Evolutionary conservation across 1,140 invertebrate species (phyloP).

Genomic region (Potamilus streckersoni): DNA sequence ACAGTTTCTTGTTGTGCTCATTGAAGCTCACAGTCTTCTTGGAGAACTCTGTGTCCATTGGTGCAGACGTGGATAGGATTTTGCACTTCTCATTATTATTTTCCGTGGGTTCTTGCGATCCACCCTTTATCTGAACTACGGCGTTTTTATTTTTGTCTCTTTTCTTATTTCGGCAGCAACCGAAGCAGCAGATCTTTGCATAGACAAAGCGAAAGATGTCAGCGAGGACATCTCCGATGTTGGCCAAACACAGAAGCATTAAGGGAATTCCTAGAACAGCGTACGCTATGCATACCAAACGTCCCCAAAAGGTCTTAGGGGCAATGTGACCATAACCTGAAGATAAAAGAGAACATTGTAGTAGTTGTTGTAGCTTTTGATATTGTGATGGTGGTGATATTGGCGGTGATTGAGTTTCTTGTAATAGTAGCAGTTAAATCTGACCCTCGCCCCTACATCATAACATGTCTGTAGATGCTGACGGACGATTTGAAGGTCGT

Average conservation of each 20-base stretch:
- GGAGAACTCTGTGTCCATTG: slow-evolving; percentile 91
- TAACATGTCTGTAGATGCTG: no score
- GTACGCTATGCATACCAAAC: slow-evolving; percentile 94
- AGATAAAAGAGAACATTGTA: background rate
- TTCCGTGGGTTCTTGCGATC: slow-evolving; percentile 34
- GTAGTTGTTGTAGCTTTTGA: no score
- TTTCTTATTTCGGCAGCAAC: slow-evolving; percentile 54
- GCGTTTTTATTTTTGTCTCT: slow-evolving; percentile 29
- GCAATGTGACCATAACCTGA: slow-evolving; percentile 95
- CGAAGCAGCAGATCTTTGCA: slow-evolving; percentile 86
- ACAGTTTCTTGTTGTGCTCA: no score
- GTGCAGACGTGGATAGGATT: slow-evolving; percentile 36
- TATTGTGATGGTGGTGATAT: no score
- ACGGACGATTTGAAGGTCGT: no score
- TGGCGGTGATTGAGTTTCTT: no score
- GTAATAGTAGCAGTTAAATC: no score
- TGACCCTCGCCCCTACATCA: no score
- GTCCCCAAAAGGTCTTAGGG: slow-evolving; percentile 89
- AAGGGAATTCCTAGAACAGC: slow-evolving; percentile 96
- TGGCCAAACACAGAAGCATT: slow-evolving; percentile 89
- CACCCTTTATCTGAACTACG: slow-evolving; percentile 45
- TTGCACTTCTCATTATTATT: slow-evolving; percentile 46
- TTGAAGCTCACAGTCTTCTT: slow-evolving; percentile 70
- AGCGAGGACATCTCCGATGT: slow-evolving; percentile 95
- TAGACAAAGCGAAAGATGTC: slow-evolving; percentile 97